phyloP scores from a whole-genome alignment of 2,113 vertebrate genomes.

The Sterrhoptilus dennistouni region DNA sequence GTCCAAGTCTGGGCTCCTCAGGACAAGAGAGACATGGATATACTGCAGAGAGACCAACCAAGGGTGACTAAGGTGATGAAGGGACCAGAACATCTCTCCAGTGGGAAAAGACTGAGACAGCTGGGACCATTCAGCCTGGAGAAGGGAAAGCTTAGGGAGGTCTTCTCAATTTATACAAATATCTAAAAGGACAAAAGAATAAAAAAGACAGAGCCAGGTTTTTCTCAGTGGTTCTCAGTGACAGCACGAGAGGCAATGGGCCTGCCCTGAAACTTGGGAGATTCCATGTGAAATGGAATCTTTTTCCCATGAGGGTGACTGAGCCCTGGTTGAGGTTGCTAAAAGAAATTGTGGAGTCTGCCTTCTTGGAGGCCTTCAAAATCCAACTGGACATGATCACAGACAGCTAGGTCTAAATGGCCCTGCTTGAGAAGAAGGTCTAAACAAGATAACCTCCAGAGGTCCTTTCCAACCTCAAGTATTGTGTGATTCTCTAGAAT shows the following conservation, averaged over 20 bases:
- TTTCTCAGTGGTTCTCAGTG: background rate
- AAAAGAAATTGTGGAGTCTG: background rate
- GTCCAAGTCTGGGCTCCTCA: background rate
- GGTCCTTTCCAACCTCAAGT: background rate
- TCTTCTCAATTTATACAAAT: background rate
- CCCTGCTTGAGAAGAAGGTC: background rate
- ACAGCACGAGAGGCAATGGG: background rate
- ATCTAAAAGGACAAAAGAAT: background rate
- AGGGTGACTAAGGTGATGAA: background rate
- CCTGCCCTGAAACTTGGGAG: background rate
- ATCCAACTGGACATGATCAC: fast-evolving
- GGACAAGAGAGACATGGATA: background rate
- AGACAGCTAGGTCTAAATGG: background rate
- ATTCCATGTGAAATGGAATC: background rate
- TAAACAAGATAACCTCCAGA: background rate
- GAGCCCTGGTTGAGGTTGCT: background rate
- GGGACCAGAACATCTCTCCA: background rate
- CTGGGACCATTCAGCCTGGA: background rate
- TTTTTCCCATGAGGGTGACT: background rate
- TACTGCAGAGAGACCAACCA: background rate
- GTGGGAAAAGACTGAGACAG: background rate
- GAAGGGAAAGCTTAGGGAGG: background rate
- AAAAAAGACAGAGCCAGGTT: background rate
- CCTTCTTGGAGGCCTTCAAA: background rate
- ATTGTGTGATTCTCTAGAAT: background rate